A percentile compares a stretch with the other conserved stretches of the same genome.
Conservation (phyloP, 2,888 invertebrate genomes). For the Euspilapteryx auroguttella region DNA sequence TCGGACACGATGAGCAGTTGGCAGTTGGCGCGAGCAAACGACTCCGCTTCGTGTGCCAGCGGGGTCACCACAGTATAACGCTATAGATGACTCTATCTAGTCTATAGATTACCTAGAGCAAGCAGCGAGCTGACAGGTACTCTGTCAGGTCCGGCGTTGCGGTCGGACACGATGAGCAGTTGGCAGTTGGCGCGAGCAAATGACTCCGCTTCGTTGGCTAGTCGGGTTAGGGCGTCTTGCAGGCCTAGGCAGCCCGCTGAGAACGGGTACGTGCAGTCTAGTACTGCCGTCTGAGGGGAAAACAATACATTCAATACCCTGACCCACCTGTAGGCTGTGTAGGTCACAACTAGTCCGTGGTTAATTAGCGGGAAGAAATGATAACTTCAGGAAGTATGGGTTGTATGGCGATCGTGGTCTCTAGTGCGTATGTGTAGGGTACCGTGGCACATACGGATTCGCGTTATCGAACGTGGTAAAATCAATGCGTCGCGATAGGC, state of each 20-base stretch:
- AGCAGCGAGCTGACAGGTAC: constrained; percentile 81
- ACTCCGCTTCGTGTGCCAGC: too few relatives aligned
- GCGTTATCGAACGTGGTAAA: too few relatives aligned
- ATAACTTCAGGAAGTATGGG: too few relatives aligned
- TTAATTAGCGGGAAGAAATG: too few relatives aligned
- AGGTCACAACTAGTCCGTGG: constrained; percentile 88
- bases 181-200: constrained; percentile 81
- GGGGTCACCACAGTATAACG: too few relatives aligned
- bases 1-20: too few relatives aligned
- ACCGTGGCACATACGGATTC: too few relatives aligned
- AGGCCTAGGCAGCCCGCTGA: constrained; percentile 76
- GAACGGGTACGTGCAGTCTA: constrained; percentile 87
- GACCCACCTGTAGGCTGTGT: constrained; percentile 81
- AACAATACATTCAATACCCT: constrained; percentile 85
- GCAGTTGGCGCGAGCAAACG: too few relatives aligned
- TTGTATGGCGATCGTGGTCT: too few relatives aligned
- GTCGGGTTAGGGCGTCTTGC: constrained; percentile 73
- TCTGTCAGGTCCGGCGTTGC: constrained; percentile 63
- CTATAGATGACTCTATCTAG: too few relatives aligned
- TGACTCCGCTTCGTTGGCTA: constrained; percentile 78
- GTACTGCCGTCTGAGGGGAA: constrained; percentile 64
- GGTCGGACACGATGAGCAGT: constrained; percentile 85
- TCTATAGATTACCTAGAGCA: constrained; percentile 72
- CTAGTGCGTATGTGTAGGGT: too few relatives aligned
- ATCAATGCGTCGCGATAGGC: too few relatives aligned